phyloP scores from a whole-genome alignment of 2,888 invertebrate species.

The Achlya flavicornis region DNA sequence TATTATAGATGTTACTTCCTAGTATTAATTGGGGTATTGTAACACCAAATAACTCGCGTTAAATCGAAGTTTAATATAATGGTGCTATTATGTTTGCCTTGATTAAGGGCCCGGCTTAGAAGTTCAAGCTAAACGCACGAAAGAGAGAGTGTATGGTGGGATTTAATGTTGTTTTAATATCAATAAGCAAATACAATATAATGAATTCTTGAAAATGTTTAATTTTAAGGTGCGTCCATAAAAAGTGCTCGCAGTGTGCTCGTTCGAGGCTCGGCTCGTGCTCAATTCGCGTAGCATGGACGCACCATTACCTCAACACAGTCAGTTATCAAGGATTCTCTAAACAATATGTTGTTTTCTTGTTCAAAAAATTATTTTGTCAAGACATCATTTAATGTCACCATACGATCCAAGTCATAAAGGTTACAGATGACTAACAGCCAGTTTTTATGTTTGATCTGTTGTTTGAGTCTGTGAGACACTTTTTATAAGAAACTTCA shows the following conservation, averaged over 20 bases:
- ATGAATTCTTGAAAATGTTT: no score
- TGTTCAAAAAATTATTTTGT: no score
- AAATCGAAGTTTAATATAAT: slow-evolving; percentile 1
- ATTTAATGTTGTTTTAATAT: neutral
- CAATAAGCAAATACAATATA: neutral
- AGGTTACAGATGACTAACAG: neutral
- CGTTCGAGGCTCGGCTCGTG: no score
- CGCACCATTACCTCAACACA: no score
- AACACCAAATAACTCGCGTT: neutral
- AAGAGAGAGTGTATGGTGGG: neutral
- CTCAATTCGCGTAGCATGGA: no score
- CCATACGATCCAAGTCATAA: neutral
- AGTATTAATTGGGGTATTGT: neutral
- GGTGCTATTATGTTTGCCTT: neutral
- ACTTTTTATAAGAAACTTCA: no score
- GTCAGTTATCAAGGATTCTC: no score
- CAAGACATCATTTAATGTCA: neutral
- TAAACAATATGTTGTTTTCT: no score
- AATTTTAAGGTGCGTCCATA: no score
- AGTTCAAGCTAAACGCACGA: slow-evolving; percentile 1
- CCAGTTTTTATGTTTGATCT: no score
- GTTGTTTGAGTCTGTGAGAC: no score
- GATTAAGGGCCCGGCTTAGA: neutral
- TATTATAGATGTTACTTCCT: neutral
- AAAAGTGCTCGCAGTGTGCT: no score